Evolutionary conservation across 2,113 vertebrate species (phyloP), one percentile per base, ranked within the genome.

Genomic region (Lophotis ruficrista): DNA sequence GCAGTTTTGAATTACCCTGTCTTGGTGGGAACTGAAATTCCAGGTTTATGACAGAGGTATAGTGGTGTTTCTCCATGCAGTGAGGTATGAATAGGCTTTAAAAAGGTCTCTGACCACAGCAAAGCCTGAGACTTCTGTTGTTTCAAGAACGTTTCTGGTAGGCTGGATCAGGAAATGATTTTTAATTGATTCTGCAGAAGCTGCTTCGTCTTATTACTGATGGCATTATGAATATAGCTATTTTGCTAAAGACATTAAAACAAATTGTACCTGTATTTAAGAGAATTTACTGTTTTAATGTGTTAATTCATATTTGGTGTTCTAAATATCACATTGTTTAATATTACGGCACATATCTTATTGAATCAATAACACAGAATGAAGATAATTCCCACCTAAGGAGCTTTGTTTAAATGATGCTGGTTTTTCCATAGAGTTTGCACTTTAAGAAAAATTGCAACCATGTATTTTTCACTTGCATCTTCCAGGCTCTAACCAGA

Each of bases 401-500:
- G 20, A 54, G 5, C 31, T 87, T 69, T 68, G 23, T 64, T 35
- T 48, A 48, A 78, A 38, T 54, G 0, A 58, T 31, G 12, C 5
- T 87, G 5, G 0, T 68, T 75, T 88, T 96, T 87, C 30, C 45
- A 33, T 80, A 57, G 77, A 28, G 69, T 38, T 84, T 86, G 17
- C 94, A 90, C 83, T 85, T 93, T 79, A 69, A 69, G 8, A 93
- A 82, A 64, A 77, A 76, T 89, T 90, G 85, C 93, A 83, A 75
- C 79, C 43, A 83, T 96, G 21, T 94, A 10, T 65, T 84, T 62
- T 70, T 72, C 81, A 24, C 25, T 85, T 58, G 15, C 37, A 5
- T 77, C 78, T 72, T 96, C 37, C 51, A 98, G 99, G 98, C 96
- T 71, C 96, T 99, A 96, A 98, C 98, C 68, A 95, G 95, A 97